These are phyloP conservation scores for Apostichopus californicus DNA, from an alignment of 35 echinoderm and acorn worm genomes.

Conservation along the genomic window DNA sequence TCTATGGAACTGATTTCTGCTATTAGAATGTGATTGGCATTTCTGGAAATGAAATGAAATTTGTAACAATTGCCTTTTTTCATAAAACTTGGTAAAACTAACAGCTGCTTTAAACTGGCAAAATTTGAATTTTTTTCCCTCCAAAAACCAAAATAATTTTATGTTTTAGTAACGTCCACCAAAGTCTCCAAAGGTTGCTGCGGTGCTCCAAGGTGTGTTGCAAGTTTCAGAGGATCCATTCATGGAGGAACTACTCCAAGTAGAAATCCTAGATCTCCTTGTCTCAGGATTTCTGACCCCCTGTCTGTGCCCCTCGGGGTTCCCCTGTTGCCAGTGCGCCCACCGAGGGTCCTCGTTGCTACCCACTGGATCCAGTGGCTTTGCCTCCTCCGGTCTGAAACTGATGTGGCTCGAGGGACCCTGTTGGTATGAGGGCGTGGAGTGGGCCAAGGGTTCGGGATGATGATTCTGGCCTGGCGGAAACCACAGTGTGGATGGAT, in stretches of 20 bases:
- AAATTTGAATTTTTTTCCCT: background rate
- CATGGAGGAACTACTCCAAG: background rate
- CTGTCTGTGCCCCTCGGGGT: background rate
- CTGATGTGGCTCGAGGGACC: slow-evolving; percentile 52
- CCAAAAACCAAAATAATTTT: background rate
- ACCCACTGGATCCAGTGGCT: background rate
- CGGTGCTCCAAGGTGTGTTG: slow-evolving; percentile 7
- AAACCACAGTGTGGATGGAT: slow-evolving; percentile 40
- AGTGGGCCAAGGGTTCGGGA: slow-evolving; percentile 73
- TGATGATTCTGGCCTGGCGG: background rate
- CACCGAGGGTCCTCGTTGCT: background rate
- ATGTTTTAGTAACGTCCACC: background rate
- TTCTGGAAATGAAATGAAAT: background rate
- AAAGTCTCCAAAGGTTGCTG: slow-evolving; percentile 24
- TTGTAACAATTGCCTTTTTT: background rate
- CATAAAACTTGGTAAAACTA: background rate
- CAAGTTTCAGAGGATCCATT: slow-evolving; percentile 1
- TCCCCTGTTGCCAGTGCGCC: slow-evolving; percentile 1
- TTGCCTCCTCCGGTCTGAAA: background rate
- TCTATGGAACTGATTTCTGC: background rate
- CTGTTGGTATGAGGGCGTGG: slow-evolving; percentile 63
- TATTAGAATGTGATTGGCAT: background rate
- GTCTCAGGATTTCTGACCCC: background rate
- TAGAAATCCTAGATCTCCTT: slow-evolving; percentile 7
- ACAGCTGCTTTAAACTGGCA: background rate